A percentile compares a stretch with the other conserved stretches of the same genome.
These are phyloP conservation scores for Chironomus tentans DNA, from an alignment of 2,888 invertebrate genomes.

Conservation along the genomic window DNA sequence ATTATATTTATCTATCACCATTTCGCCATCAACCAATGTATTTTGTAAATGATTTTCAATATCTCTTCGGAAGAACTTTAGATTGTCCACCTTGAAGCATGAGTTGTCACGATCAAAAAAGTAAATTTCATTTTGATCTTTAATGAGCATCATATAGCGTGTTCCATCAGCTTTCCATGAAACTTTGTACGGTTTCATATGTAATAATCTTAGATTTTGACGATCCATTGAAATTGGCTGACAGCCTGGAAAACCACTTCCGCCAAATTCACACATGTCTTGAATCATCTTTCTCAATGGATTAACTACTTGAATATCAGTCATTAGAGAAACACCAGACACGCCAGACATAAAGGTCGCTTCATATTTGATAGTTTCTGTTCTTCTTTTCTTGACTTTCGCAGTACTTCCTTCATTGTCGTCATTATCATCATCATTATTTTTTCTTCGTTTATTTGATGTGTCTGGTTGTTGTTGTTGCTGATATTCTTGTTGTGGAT, in stretches of 20 bases:
- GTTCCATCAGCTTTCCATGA: slow-evolving; percentile 99
- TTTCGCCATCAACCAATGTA: slow-evolving; percentile 92
- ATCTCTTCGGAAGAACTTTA: slow-evolving; percentile 73
- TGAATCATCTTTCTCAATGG: slow-evolving; percentile 64
- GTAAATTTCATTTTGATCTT: slow-evolving; percentile 74
- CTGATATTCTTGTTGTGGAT: not conserved
- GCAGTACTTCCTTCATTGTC: slow-evolving; percentile 16
- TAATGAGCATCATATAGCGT: slow-evolving; percentile 94
- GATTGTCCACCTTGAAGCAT: slow-evolving; percentile 71
- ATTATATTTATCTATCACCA: slow-evolving; percentile 83
- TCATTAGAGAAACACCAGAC: slow-evolving; percentile 62
- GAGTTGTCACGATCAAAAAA: slow-evolving; percentile 94
- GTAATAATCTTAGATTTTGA: slow-evolving; percentile 64
- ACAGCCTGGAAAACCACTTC: slow-evolving; percentile 83
- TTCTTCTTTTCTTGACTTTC: slow-evolving; percentile 40
- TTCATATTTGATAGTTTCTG: slow-evolving; percentile 51
- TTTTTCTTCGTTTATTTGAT: slow-evolving; percentile 7
- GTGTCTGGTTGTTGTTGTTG: not conserved
- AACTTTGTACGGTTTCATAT: slow-evolving; percentile 79
- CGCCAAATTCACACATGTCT: slow-evolving; percentile 69
- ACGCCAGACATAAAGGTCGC: slow-evolving; percentile 82
- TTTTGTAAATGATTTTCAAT: slow-evolving; percentile 59
- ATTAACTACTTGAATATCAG: slow-evolving; percentile 46
- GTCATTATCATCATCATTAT: not conserved
- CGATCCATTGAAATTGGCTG: slow-evolving; percentile 96